Evolutionary conservation across 1,140 invertebrate genomes (phyloP).

Genomic region (Lordiphosa collinella): DNA sequence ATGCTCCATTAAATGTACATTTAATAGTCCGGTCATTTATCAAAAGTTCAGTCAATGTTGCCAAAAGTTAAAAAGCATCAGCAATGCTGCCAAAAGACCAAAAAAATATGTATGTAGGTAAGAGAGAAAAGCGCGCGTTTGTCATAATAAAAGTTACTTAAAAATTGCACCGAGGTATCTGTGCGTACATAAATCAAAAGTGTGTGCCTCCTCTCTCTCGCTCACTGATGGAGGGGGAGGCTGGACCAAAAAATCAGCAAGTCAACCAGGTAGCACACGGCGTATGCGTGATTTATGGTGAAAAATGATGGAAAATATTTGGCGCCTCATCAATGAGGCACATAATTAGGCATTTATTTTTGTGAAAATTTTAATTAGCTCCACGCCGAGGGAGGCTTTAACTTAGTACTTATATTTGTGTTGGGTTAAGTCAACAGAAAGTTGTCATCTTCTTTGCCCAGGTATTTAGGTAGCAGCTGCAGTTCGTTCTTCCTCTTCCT

Average conservation of each 20-base stretch:
- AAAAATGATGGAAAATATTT: conserved; percentile 8
- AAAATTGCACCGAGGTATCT: conserved; percentile 45
- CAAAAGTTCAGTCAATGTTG: conserved; percentile 16
- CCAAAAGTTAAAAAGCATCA: conserved; percentile 31
- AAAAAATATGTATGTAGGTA: not conserved
- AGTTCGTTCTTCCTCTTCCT: conserved; percentile 6
- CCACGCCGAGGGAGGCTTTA: not conserved
- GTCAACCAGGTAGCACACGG: conserved; percentile 25
- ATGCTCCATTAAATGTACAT: conserved; percentile 48
- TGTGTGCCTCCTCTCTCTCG: not conserved
- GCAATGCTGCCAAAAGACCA: conserved; percentile 11
- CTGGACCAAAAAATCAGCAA: not conserved
- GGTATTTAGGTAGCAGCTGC: conserved; percentile 1
- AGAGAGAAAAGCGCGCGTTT: conserved; percentile 29
- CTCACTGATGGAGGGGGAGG: not conserved
- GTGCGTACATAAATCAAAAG: conserved; percentile 41
- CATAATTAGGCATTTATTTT: conserved; percentile 37
- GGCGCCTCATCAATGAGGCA: conserved; percentile 18
- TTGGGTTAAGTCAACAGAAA: conserved; percentile 15
- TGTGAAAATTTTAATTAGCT: conserved; percentile 4
- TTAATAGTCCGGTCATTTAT: conserved; percentile 46
- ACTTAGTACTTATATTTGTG: no score
- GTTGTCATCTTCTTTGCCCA: no score
- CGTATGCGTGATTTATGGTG: conserved; percentile 39
- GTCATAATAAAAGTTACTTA: conserved; percentile 58